phyloP scores from a whole-genome alignment of 2,888 invertebrate species.

The Lycaena phlaeas region DNA sequence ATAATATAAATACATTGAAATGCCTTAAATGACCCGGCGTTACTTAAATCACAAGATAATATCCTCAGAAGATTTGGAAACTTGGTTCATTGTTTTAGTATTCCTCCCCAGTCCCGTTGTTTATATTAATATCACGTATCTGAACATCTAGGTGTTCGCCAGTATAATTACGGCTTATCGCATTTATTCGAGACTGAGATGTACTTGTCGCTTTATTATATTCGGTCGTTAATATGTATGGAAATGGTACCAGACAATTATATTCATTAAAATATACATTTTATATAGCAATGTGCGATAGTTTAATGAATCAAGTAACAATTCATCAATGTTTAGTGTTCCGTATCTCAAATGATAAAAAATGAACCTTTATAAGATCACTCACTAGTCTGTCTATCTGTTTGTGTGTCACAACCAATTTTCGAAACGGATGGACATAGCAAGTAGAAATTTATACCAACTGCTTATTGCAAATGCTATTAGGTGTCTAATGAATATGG shows the following conservation, averaged over 20 bases:
- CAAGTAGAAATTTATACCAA: too few relatives aligned
- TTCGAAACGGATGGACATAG: too few relatives aligned
- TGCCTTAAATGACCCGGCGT: not conserved
- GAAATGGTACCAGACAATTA: not conserved
- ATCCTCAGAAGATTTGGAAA: slow-evolving; percentile 9
- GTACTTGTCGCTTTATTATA: slow-evolving; percentile 3
- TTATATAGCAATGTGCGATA: too few relatives aligned
- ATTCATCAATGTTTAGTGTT: too few relatives aligned
- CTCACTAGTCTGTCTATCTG: too few relatives aligned
- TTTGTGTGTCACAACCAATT: too few relatives aligned
- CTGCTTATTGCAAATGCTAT: too few relatives aligned
- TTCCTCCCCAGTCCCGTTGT: slow-evolving; percentile 17
- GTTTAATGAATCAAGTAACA: too few relatives aligned
- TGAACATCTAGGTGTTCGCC: slow-evolving; percentile 17
- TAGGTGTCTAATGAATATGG: too few relatives aligned
- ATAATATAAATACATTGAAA: not conserved
- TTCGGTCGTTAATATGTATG: slow-evolving; percentile 4
- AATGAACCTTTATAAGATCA: too few relatives aligned
- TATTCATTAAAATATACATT: slow-evolving; percentile 2
- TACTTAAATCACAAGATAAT: slow-evolving; percentile 5
- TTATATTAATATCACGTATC: slow-evolving; percentile 23
- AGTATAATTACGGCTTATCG: slow-evolving; percentile 18
- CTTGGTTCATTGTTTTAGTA: slow-evolving; percentile 13
- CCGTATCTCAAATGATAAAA: too few relatives aligned
- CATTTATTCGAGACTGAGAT: slow-evolving; percentile 10